Conservation (phyloP, 2,888 invertebrate genomes). For the Lasioglossum figueresi region DNA sequence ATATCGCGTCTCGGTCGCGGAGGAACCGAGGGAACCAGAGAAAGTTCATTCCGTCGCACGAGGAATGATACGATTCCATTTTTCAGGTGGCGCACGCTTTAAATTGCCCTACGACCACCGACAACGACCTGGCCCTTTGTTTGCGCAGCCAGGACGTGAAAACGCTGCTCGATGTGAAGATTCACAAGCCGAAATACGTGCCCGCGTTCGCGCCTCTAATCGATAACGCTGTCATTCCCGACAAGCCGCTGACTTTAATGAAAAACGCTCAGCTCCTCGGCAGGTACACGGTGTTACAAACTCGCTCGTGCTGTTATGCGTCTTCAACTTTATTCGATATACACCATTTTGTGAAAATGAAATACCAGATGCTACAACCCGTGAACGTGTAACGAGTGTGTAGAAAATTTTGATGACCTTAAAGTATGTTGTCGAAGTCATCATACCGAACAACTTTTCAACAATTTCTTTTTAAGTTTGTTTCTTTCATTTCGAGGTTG, state of each 20-base stretch:
- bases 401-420: too few species aligned
- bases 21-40: neutral
- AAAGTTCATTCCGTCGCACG: constrained; percentile 47
- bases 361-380: too few species aligned
- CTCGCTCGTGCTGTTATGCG: neutral
- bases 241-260: constrained; percentile 92
- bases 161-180: constrained; percentile 78
- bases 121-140: constrained; percentile 85
- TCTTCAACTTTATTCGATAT: neutral
- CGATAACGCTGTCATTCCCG: constrained; percentile 93
- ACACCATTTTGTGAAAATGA: too few species aligned
- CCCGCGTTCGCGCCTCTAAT: constrained; percentile 95
- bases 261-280: constrained; percentile 89
- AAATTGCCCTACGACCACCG: constrained; percentile 89
- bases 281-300: constrained; percentile 85
- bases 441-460: too few species aligned
- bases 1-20: constrained; percentile 54
- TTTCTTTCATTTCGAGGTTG: too few species aligned
- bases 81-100: constrained; percentile 88
- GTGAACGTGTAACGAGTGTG: too few species aligned
- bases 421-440: too few species aligned
- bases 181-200: constrained; percentile 88
- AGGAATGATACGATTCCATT: constrained; percentile 56
- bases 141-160: constrained; percentile 83
- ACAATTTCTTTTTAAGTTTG: too few species aligned